Evolutionary conservation across 1,140 invertebrate species (phyloP), one percentile per base, ranked within the genome.

Genomic region (Orchesella cincta): DNA sequence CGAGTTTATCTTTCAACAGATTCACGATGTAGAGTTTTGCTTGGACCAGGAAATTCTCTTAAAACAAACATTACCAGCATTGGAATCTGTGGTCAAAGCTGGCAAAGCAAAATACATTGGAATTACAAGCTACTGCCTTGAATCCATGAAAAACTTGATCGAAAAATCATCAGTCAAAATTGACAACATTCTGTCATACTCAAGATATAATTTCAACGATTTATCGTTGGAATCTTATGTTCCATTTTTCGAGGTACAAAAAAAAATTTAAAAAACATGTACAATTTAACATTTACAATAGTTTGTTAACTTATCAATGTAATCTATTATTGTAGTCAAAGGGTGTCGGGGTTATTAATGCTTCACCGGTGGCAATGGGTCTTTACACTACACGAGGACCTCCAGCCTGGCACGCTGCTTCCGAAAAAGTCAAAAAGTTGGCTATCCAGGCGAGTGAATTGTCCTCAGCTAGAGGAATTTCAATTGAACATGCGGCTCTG

Each of bases 21-120:
- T 96, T 35, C 95, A 98, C 83, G 96, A 98, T 83, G 88, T 94
- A 67, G 95, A 97, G 84, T 98, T 96, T 85, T 92, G 93, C 1
- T 88, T 90, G n/a, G 90, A 88, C 76, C 83, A 92, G 1, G 90
- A 95, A 35, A 86, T 93, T 35, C 88, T 98, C 8, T 80, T 96
- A 1, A 92, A 93, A 35, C 93, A 97, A 87, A 96, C 94, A 0
- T 83, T 98, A 39, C 95, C 95, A 31, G 90, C 91, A 14, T 83
- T 97, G 23, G 89, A 93, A 78, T 88, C 89, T 83, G 86, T 93
- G 20, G 90, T 92, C 20, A 87, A 90, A 18, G 87, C 90, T 54
- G 93, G 93, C 26, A 96, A 95, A 86, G 92, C 92, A 0, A 89
- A 87, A 78, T 92, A 89, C 83, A 94, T 98, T 79, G 95, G 95